These are phyloP conservation scores for Ennomos quercinarius DNA, from an alignment of 2,888 invertebrate genomes.

Conservation along the genomic window DNA sequence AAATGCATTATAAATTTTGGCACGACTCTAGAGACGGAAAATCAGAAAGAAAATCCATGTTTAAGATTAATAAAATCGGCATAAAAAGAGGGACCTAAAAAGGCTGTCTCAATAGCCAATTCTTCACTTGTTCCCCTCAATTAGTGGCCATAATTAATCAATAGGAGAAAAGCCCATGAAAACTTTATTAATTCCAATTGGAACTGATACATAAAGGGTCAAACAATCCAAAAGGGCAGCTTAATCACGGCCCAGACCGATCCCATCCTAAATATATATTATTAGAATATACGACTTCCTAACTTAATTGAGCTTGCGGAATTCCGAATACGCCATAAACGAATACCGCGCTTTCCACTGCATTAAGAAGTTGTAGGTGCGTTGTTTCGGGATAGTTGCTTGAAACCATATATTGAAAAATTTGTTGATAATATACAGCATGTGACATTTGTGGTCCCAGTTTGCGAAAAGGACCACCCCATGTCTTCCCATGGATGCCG, in stretches of 20 bases:
- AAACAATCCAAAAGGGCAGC: slow-evolving; percentile 31
- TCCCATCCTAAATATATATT: slow-evolving; percentile 40
- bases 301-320: slow-evolving; percentile 47
- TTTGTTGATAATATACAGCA: too few relatives aligned
- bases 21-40: too few relatives aligned
- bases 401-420: not conserved
- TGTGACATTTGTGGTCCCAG: too few relatives aligned
- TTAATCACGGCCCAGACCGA: slow-evolving; percentile 37
- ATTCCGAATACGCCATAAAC: slow-evolving; percentile 39
- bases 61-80: too few relatives aligned
- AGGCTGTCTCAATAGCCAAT: slow-evolving; percentile 1
- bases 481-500: too few relatives aligned
- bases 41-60: too few relatives aligned
- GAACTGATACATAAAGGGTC: slow-evolving; percentile 32
- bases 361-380: slow-evolving; percentile 39
- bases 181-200: slow-evolving; percentile 34
- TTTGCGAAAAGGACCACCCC: too few relatives aligned
- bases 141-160: slow-evolving; percentile 23
- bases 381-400: slow-evolving; percentile 18
- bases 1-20: too few relatives aligned
- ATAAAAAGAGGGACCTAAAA: not conserved
- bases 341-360: slow-evolving; percentile 41
- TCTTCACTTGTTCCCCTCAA: slow-evolving; percentile 3
- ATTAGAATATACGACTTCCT: slow-evolving; percentile 46
- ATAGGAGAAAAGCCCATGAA: slow-evolving; percentile 26